phyloP scores from a whole-genome alignment of 2,113 vertebrate genomes.

The Fulmarus glacialis region DNA sequence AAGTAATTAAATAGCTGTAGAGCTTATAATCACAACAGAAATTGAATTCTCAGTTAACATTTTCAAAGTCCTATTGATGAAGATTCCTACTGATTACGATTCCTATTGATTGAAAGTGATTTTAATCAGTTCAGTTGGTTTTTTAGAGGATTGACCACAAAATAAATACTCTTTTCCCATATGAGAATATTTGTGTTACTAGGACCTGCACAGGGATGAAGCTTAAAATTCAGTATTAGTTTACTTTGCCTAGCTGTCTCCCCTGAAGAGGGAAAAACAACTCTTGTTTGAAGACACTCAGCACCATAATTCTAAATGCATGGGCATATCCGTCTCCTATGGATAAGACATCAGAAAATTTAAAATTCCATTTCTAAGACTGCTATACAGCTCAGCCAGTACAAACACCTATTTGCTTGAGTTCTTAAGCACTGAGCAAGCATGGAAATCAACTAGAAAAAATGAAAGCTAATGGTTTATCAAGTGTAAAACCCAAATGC shows the following conservation, averaged over 20 bases:
- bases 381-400: background rate
- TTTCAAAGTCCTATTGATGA: conserved; percentile 20
- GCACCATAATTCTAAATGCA: background rate
- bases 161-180: conserved; percentile 25
- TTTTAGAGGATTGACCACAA: conserved; percentile 30
- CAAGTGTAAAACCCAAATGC: background rate
- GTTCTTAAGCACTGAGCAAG: background rate
- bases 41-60: conserved; percentile 28
- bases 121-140: conserved; percentile 21
- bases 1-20: conserved; percentile 17
- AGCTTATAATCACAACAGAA: conserved; percentile 20
- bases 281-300: background rate
- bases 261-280: background rate
- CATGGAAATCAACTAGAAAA: background rate
- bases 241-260: background rate
- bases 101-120: conserved; percentile 41
- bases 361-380: background rate
- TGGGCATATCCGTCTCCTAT: background rate
- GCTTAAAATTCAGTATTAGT: background rate
- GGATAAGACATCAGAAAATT: background rate
- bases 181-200: conserved; percentile 15
- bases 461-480: background rate
- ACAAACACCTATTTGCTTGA: background rate
- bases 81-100: background rate
- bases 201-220: background rate